Evolutionary conservation across 2,113 vertebrate genomes (phyloP).

Genomic region (Origma solitaria): DNA sequence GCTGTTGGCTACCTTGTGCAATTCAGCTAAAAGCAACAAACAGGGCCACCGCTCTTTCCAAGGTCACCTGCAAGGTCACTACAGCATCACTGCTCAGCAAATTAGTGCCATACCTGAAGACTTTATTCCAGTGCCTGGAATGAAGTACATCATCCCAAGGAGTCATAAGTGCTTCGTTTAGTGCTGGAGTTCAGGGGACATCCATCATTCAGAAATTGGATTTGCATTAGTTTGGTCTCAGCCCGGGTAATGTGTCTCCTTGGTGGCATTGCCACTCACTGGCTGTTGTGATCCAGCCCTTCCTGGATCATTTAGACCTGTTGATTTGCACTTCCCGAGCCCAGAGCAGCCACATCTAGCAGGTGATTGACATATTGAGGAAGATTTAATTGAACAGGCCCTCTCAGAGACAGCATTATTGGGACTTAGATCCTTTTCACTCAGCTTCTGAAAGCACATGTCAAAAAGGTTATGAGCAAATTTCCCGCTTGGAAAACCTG

Average conservation of each 20-base stretch:
- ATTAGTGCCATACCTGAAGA: not conserved
- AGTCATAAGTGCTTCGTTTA: not conserved
- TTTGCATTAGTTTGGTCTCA: not conserved
- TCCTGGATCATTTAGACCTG: not conserved
- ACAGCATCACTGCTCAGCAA: not conserved
- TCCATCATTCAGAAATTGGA: not conserved
- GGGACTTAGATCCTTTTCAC: not conserved
- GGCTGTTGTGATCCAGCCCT: not conserved
- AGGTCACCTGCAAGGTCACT: not conserved
- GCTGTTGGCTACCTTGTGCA: not conserved
- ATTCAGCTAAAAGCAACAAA: not conserved
- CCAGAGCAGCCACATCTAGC: not conserved
- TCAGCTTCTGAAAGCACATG: not conserved
- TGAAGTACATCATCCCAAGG: not conserved
- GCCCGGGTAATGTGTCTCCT: not conserved
- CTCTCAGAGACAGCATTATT: not conserved
- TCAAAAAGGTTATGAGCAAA: not conserved
- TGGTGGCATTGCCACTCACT: accelerated
- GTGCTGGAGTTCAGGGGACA: not conserved
- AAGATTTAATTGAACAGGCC: not conserved
- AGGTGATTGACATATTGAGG: not conserved
- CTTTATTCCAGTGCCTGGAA: not conserved
- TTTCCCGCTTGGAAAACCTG: not conserved
- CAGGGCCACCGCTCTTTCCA: not conserved
- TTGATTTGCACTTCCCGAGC: not conserved